Conservation (phyloP, 2,888 invertebrate genomes). For the Nymphalis urticae region DNA sequence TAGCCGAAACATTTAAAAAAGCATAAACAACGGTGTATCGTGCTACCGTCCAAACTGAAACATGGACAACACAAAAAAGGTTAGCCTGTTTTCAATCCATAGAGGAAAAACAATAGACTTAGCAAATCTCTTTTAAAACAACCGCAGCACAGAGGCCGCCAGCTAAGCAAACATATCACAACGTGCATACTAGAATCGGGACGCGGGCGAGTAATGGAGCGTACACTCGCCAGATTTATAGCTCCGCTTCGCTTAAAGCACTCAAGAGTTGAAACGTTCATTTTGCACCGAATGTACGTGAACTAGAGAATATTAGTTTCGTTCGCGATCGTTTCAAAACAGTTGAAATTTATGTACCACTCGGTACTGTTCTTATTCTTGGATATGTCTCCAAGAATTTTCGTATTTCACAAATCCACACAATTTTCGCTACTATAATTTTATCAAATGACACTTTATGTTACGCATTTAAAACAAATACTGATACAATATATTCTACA, state of each 20-base stretch:
- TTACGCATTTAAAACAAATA: neutral
- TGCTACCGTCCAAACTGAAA: constrained; percentile 5
- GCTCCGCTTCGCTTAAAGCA: constrained; percentile 46
- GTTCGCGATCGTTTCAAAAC: constrained; percentile 43
- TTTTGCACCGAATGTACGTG: constrained; percentile 45
- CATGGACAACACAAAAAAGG: constrained; percentile 16
- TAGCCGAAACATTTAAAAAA: neutral
- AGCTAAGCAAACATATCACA: constrained; percentile 43
- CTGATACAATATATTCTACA: neutral
- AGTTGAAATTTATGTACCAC: constrained; percentile 39
- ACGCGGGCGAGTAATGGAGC: constrained; percentile 50
- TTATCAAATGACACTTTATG: neutral
- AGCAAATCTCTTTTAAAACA: constrained; percentile 39
- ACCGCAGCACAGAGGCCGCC: constrained; percentile 38
- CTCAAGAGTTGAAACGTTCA: constrained; percentile 49
- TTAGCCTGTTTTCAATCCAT: constrained; percentile 24
- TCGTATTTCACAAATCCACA: constrained; percentile 6
- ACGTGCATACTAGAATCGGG: constrained; percentile 33
- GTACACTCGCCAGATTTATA: constrained; percentile 51
- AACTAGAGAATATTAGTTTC: constrained; percentile 47
- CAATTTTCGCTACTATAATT: neutral
- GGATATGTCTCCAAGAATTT: constrained; percentile 11
- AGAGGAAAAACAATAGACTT: constrained; percentile 35
- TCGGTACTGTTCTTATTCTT: constrained; percentile 13
- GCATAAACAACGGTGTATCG: neutral